Percentiles rank a stretch among this genome's conserved stretches.
Conservation (phyloP, 2,888 invertebrate genomes). For the Deroplatys truncata region DNA sequence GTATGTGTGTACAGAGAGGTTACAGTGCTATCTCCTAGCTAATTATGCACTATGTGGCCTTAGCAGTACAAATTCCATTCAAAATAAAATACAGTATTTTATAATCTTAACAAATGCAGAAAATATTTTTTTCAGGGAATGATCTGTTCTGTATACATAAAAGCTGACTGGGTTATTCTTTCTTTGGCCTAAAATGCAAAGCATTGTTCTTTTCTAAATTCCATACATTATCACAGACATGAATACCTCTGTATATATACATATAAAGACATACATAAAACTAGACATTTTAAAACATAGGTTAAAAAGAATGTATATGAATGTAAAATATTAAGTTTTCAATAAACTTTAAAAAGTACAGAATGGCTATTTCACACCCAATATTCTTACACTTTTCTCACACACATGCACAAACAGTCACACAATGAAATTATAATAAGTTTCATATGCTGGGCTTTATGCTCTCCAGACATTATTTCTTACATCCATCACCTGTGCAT, state of each 20-base stretch:
- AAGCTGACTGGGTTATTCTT: background rate
- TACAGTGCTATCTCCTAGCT: background rate
- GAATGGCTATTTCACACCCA: background rate
- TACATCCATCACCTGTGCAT: background rate
- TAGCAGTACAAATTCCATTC: background rate
- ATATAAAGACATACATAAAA: background rate
- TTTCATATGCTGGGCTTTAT: background rate
- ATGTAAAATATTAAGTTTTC: background rate
- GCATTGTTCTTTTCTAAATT: background rate
- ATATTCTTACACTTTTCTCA: background rate
- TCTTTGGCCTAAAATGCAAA: background rate
- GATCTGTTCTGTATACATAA: background rate
- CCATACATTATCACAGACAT: background rate
- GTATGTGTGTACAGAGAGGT: no score
- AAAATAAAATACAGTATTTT: background rate
- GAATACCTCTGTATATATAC: background rate
- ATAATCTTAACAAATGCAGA: background rate
- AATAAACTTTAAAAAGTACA: background rate
- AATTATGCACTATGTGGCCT: background rate
- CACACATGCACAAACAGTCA: background rate
- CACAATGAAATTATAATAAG: background rate
- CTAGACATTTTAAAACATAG: background rate
- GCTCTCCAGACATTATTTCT: background rate
- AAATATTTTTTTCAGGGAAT: background rate
- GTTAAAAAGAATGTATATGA: background rate